Evolutionary conservation across 2,888 invertebrate genomes (phyloP).

Genomic region (Rotaria socialis): DNA sequence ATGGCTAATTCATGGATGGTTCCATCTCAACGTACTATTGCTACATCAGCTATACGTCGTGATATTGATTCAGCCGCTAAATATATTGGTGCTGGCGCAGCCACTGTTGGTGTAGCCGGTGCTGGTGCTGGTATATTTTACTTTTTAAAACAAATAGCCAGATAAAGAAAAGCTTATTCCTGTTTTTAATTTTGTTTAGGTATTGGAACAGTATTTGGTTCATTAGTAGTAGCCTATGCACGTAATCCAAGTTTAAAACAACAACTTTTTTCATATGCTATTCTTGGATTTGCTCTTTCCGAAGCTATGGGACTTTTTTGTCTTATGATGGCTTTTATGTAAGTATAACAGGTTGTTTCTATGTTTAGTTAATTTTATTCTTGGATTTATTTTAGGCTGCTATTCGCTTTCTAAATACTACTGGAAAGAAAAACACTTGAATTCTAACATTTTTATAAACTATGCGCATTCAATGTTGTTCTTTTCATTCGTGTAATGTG

Average conservation of each 20-base stretch:
- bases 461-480: neutral
- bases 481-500: neutral
- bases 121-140: constrained; percentile 59
- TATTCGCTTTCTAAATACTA: constrained; percentile 11
- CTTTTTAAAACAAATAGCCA: no score
- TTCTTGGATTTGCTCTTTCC: constrained; percentile 92
- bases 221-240: constrained; percentile 90
- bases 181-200: constrained; percentile 64
- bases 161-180: no score
- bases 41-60: constrained; percentile 65
- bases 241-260: constrained; percentile 92
- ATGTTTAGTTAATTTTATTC: neutral
- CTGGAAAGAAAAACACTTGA: neutral
- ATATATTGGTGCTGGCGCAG: constrained; percentile 99
- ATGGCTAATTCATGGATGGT: neutral
- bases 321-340: constrained; percentile 97
- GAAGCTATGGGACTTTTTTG: constrained; percentile 99
- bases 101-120: constrained; percentile 98
- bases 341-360: neutral
- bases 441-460: neutral
- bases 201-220: constrained; percentile 94
- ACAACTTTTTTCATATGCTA: constrained; percentile 95
- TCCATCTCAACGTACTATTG: constrained; percentile 50
- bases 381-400: neutral
- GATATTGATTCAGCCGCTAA: constrained; percentile 99